Conservation (phyloP, 2,113 vertebrate species). For the Polypterus senegalus region DNA sequence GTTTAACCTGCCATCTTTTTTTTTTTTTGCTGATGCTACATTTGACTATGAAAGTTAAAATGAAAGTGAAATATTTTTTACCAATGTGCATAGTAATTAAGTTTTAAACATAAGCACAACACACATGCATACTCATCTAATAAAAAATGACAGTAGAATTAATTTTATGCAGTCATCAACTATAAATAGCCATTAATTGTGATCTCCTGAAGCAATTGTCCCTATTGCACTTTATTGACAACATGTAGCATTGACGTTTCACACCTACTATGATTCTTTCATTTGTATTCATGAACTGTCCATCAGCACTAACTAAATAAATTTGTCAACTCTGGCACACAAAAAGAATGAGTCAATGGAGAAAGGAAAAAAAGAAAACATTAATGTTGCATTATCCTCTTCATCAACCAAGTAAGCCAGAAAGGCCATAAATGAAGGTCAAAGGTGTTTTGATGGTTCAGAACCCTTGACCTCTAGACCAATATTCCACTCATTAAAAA, state of each 20-base stretch:
- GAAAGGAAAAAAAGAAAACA: constrained; percentile 51
- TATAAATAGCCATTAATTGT: constrained; percentile 18
- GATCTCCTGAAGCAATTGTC: constrained; percentile 61
- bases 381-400: constrained; percentile 96
- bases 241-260: constrained; percentile 66
- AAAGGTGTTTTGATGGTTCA: constrained; percentile 76
- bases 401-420: constrained; percentile 71
- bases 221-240: constrained; percentile 64
- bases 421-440: constrained; percentile 67
- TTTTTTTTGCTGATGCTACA: too few species aligned
- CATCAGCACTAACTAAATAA: constrained; percentile 81
- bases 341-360: constrained; percentile 30
- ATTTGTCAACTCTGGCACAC: constrained; percentile 79
- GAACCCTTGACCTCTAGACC: constrained; percentile 85
- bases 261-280: constrained; percentile 86
- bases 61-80: too few species aligned
- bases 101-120: too few species aligned
- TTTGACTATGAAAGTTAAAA: too few species aligned
- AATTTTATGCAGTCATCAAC: neutral
- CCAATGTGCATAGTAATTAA: too few species aligned
- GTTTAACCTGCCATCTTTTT: too few species aligned
- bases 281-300: constrained; percentile 97
- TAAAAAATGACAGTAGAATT: too few species aligned
- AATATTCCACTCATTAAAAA: constrained; percentile 70
- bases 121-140: too few species aligned